Conservation (phyloP, 2,797 vertebrate species). For the Gymnocypris eckloni region DNA sequence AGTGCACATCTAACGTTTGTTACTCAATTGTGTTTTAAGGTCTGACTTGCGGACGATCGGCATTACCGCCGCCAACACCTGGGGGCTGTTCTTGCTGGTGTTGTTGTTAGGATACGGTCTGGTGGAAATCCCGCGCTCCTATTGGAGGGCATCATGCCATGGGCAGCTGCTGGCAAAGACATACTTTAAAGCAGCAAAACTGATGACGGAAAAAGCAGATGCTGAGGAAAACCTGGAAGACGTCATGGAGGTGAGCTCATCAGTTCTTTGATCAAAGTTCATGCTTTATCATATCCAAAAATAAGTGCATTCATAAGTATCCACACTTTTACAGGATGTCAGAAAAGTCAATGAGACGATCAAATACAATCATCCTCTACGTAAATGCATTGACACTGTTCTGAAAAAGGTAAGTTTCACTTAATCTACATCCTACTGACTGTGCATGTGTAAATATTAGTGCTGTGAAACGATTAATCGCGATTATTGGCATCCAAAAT, state of each 20-base stretch:
- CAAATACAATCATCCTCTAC: conserved; percentile 85
- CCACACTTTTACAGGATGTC: conserved; percentile 80
- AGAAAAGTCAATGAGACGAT: conserved; percentile 84
- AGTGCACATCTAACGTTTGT: background rate
- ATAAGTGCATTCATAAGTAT: background rate
- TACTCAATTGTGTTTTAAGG: conserved; percentile 70
- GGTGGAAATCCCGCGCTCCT: conserved; percentile 93
- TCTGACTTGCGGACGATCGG: conserved; percentile 88
- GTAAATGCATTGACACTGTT: conserved; percentile 92
- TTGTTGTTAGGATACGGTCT: conserved; percentile 91
- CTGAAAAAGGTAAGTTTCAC: conserved; percentile 86
- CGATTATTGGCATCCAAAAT: too few species aligned
- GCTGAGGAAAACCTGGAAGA: conserved; percentile 91
- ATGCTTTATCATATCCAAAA: background rate
- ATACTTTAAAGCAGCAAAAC: conserved; percentile 91
- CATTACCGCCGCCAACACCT: conserved; percentile 93
- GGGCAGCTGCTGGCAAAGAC: conserved; percentile 88
- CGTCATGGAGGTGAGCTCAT: conserved; percentile 86
- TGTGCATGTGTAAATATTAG: background rate
- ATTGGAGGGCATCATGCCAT: conserved; percentile 89
- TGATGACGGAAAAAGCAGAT: conserved; percentile 90
- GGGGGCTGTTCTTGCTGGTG: conserved; percentile 95
- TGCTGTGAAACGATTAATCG: too few species aligned
- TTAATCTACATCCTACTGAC: background rate
- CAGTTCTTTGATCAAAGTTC: background rate